Percentiles rank a stretch among this genome's conserved stretches.
These are phyloP conservation scores for Piscicola geometra DNA, from an alignment of 2,888 invertebrate genomes.

Conservation along the genomic window DNA sequence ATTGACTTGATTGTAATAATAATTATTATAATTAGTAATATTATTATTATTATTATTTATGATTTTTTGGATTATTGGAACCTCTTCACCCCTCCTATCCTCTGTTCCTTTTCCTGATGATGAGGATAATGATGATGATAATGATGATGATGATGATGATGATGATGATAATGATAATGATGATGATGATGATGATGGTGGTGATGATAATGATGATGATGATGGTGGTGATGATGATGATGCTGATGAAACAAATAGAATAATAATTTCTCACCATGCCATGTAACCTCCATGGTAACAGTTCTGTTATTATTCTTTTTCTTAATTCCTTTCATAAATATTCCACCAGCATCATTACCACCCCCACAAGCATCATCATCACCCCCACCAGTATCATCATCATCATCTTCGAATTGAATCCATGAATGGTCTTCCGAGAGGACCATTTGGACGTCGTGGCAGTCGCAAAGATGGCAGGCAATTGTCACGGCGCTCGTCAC, in stretches of 20 bases:
- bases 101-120: slow-evolving; percentile 10
- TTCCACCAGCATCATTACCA: not conserved
- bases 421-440: slow-evolving; percentile 27
- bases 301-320: not conserved
- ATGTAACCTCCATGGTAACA: slow-evolving; percentile 28
- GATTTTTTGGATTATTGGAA: not conserved
- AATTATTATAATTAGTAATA: not conserved
- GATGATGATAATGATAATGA: not conserved
- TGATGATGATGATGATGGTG: not conserved
- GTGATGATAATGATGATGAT: slow-evolving; percentile 13
- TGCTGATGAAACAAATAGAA: not conserved
- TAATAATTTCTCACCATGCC: slow-evolving; percentile 31
- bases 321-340: not conserved
- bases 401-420: slow-evolving; percentile 5
- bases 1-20: no score
- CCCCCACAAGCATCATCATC: not conserved
- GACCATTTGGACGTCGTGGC: slow-evolving; percentile 18
- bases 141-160: slow-evolving; percentile 19
- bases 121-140: slow-evolving; percentile 8
- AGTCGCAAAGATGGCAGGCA: slow-evolving; percentile 10
- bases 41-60: not conserved
- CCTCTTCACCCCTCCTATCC: not conserved
- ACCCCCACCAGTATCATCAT: not conserved
- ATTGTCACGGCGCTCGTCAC: slow-evolving; percentile 19
- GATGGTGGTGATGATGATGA: not conserved